Conservation (phyloP, 2,797 vertebrate genomes). For the Allobates femoralis region DNA sequence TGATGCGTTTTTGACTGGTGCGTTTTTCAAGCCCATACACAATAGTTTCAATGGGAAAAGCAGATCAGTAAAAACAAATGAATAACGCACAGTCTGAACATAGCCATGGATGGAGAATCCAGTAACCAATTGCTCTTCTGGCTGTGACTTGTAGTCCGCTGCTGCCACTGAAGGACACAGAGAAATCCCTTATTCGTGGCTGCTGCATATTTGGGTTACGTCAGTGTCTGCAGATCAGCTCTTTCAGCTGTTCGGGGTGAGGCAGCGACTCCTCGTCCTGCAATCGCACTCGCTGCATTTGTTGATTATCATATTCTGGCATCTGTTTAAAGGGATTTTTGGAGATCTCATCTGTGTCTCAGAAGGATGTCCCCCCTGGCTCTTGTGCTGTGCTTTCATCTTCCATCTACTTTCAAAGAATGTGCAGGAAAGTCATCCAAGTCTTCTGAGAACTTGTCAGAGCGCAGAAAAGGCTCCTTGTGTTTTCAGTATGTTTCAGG, state of each 20-base stretch:
- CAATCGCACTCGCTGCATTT: constrained; percentile 4
- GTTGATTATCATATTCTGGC: constrained; percentile 29
- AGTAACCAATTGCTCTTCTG: neutral
- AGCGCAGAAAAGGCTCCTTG: neutral
- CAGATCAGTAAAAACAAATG: too few relatives aligned
- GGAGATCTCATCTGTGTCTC: constrained; percentile 40
- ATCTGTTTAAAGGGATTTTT: constrained; percentile 51
- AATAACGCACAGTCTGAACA: too few relatives aligned
- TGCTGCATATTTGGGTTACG: neutral
- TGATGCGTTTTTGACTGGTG: too few relatives aligned
- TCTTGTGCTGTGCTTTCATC: constrained; percentile 42
- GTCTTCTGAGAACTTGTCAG: neutral
- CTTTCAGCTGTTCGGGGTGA: neutral
- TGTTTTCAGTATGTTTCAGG: neutral
- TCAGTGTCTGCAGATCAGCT: constrained; percentile 24
- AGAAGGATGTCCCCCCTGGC: constrained; percentile 38
- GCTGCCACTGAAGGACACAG: neutral
- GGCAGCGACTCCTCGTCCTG: neutral
- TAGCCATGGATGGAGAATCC: neutral
- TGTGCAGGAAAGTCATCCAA: constrained; percentile 24
- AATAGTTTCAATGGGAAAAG: too few relatives aligned
- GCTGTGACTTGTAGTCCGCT: neutral
- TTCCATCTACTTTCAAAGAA: constrained; percentile 23
- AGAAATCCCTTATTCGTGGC: neutral
- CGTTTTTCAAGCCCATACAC: too few relatives aligned